Percentiles rank a stretch among this genome's conserved stretches.
Conservation (phyloP, 2,888 invertebrate species). For the Chloromyia formosa region DNA sequence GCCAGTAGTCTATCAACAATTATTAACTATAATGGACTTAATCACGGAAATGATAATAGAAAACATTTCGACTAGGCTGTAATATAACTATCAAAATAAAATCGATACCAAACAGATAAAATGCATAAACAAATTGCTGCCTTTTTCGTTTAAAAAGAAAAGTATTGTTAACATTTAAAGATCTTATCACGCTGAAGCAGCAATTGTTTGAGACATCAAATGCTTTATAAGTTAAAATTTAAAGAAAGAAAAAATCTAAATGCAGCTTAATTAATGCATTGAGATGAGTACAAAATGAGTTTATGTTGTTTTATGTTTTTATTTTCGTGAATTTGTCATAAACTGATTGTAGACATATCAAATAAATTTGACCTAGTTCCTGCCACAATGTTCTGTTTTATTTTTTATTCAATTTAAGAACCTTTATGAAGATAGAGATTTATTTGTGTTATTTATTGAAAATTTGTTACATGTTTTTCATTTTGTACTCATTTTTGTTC, state of each 20-base stretch:
- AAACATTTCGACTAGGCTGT: constrained; percentile 18
- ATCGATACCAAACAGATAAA: too few species aligned
- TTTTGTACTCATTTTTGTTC: constrained; percentile 18
- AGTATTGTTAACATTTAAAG: background rate
- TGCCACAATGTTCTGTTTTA: too few species aligned
- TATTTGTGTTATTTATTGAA: too few species aligned
- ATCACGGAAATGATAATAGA: background rate
- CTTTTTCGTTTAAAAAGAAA: background rate
- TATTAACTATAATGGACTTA: background rate
- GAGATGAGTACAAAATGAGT: constrained; percentile 7
- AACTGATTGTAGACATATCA: too few species aligned
- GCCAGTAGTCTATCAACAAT: constrained; percentile 1
- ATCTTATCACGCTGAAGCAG: background rate
- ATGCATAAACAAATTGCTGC: background rate
- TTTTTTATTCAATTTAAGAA: too few species aligned
- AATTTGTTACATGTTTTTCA: background rate
- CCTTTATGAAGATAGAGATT: too few species aligned
- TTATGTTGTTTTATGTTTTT: background rate
- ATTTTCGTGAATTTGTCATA: background rate
- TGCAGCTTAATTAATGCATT: background rate
- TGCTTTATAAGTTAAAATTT: background rate
- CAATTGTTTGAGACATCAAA: background rate
- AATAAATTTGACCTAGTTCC: too few species aligned
- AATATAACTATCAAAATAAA: background rate
- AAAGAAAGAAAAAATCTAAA: background rate